Percentiles rank a stretch among this genome's conserved stretches.
phyloP scores from a whole-genome alignment of 2,888 invertebrate genomes.

The Mythimna ferrago region DNA sequence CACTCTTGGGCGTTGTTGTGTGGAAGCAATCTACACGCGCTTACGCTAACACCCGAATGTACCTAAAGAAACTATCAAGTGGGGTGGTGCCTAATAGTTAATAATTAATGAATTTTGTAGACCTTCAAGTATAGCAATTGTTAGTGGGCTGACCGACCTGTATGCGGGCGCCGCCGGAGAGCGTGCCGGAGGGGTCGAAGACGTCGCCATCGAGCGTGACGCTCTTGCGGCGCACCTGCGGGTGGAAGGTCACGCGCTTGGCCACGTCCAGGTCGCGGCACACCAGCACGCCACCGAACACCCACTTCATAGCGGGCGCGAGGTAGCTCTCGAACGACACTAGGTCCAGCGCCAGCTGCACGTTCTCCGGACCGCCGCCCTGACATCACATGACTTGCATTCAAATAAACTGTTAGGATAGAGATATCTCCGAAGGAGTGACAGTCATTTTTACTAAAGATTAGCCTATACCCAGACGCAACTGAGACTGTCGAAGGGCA shows the following conservation, averaged over 20 bases:
- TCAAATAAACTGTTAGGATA: neutral
- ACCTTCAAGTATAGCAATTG: too few relatives aligned
- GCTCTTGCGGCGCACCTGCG: slow-evolving; percentile 92
- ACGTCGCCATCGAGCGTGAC: slow-evolving; percentile 98
- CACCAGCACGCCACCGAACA: slow-evolving; percentile 96
- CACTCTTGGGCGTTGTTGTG: too few relatives aligned
- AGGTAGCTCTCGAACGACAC: slow-evolving; percentile 93
- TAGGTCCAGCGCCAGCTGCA: slow-evolving; percentile 95
- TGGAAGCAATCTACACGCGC: too few relatives aligned
- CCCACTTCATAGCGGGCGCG: slow-evolving; percentile 95
- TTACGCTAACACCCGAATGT: too few relatives aligned
- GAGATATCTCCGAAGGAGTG: too few relatives aligned
- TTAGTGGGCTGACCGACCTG: slow-evolving; percentile 87
- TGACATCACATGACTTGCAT: slow-evolving; percentile 37
- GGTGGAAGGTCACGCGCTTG: slow-evolving; percentile 95
- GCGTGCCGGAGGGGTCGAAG: slow-evolving; percentile 96
- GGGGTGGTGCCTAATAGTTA: too few relatives aligned
- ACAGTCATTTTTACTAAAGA: neutral
- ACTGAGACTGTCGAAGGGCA: too few relatives aligned
- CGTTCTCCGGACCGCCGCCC: slow-evolving; percentile 94
- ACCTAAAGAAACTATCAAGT: too few relatives aligned
- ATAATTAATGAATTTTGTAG: too few relatives aligned
- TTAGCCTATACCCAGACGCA: neutral
- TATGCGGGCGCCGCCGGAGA: slow-evolving; percentile 95
- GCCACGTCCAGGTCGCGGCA: slow-evolving; percentile 96